Evolutionary conservation across 1,140 invertebrate species (phyloP), one percentile per base, ranked within the genome.

Genomic region (Dendroctonus ponderosae): DNA sequence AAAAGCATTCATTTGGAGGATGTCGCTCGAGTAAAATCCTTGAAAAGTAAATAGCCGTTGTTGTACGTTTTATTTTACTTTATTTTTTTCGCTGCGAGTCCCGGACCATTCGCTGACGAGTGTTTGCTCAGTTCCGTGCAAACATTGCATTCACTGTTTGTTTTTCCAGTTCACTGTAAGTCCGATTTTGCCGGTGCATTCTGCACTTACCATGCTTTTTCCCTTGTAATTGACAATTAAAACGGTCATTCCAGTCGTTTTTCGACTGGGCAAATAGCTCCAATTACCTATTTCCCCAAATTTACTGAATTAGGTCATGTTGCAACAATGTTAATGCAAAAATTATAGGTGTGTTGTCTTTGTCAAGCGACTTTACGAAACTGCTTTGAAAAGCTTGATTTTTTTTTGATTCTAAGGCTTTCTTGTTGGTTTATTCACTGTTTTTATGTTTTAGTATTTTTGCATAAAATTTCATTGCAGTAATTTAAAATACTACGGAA

Each of bases 161-260:
- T 70, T 72, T 74, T 74, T 72, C 71, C 73, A 68, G 71, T 74
- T 70, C 70, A 56, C 43, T 71, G 62, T 60, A 72, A 70, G 59
- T 70, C 68, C 59, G 68, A 72, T 70, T 72, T 60, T 56, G 70
- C 54, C 63, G 15, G 41, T 67, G 58, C 59, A 56, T 41, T 61
- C 14, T 38, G 53, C 6, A 7, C 56, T 12, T 9, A 49, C 26
- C 26, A 26, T 26, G 26, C 26, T 26, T 61, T 61, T 61, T 61
- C 50, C 59, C 59, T 37, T 51, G 44, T 66, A 60, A 66, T 66
- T 60, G 64, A 66, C 64, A 56, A 64, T 64, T 48, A 56, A 64
- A 64, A 64, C 51, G 39, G 38, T 11, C n/a, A 58, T 39, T 37
- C 39, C 54, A 12, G 15, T 40, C 54, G 40, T 51, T 51, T 26